Evolutionary conservation across 1,140 invertebrate genomes (phyloP).

Genomic region (Atta cephalotes): DNA sequence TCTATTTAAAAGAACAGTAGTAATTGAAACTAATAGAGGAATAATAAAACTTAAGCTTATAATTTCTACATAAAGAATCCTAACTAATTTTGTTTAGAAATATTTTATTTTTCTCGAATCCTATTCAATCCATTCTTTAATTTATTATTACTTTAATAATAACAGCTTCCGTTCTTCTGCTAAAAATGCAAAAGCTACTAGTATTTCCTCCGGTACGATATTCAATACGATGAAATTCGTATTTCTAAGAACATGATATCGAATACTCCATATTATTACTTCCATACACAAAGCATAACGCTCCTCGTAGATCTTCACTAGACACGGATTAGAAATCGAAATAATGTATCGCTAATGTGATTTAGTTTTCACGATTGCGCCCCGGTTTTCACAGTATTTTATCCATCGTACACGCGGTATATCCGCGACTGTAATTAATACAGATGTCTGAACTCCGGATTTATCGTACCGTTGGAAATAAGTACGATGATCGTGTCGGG

Average conservation of each 20-base stretch:
- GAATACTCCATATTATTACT: not conserved
- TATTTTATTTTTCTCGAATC: not conserved
- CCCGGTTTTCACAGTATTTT: constrained; percentile 9
- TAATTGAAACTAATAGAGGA: not conserved
- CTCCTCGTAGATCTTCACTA: not conserved
- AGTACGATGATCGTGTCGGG: constrained; percentile 36
- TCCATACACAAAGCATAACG: not conserved
- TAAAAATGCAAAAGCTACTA: not conserved
- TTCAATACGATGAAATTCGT: not conserved
- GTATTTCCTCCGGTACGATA: not conserved
- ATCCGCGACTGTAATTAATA: constrained; percentile 52
- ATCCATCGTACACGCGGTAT: not conserved
- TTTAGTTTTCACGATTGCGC: constrained; percentile 35
- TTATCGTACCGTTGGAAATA: constrained; percentile 39
- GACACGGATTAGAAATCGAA: constrained; percentile 35
- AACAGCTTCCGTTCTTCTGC: not conserved
- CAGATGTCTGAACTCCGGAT: constrained; percentile 43
- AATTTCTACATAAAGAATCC: not conserved
- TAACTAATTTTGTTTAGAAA: not conserved
- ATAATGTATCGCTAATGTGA: not conserved
- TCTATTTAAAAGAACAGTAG: not conserved
- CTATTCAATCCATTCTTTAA: not conserved
- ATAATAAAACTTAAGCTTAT: not conserved
- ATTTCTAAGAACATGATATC: not conserved
- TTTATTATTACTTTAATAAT: not conserved